Evolutionary conservation across 2,113 vertebrate genomes (phyloP).

Genomic region (pig (Sus scrofa)): T2T-Sscrofa CM000816.6:64052501-64053000

Average conservation of each 20-base stretch:
- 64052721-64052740: background rate
- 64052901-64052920: background rate
- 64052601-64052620: background rate
- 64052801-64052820: background rate
- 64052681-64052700: background rate
- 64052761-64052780: background rate
- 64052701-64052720: background rate
- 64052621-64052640: background rate
- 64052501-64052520: no score
- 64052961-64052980: background rate
- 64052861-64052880: background rate
- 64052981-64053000: no score
- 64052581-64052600: background rate
- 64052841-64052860: constrained; percentile 11
- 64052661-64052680: background rate
- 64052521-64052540: background rate
- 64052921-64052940: no score
- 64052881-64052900: background rate
- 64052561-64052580: background rate
- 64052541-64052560: background rate
- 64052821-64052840: background rate
- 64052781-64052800: background rate
- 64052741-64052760: background rate
- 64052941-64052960: background rate
- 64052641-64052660: background rate